Conservation (phyloP, 1,140 invertebrate species). For the Lamellibrachia luymesi region DNA sequence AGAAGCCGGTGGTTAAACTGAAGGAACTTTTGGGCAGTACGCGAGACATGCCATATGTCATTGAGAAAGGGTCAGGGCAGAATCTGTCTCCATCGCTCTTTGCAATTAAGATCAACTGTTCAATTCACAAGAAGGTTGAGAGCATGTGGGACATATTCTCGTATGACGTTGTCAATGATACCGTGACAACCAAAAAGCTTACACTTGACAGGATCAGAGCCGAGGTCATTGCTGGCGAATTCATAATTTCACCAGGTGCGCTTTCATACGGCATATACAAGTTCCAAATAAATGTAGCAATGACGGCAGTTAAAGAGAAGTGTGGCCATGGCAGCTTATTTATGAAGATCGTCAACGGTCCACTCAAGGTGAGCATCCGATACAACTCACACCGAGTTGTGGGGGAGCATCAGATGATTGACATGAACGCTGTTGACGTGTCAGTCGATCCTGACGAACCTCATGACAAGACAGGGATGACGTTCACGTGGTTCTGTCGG, state of each 20-base stretch:
- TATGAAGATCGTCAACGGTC: not conserved
- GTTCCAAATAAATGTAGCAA: not conserved
- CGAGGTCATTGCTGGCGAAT: not conserved
- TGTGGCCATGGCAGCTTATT: not conserved
- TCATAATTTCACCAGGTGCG: not conserved
- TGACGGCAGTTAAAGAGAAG: not conserved
- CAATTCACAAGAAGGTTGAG: not conserved
- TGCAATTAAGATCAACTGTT: not conserved
- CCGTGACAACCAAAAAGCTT: not conserved
- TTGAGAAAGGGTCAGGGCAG: not conserved
- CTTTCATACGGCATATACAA: not conserved
- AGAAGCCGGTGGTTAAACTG: not conserved
- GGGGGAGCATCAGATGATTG: not conserved
- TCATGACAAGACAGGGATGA: not conserved
- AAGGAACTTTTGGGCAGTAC: not conserved
- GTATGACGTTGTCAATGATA: not conserved
- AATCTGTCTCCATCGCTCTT: not conserved
- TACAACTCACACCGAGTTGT: not conserved
- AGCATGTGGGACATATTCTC: not conserved
- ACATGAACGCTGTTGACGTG: not conserved
- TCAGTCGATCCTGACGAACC: not conserved
- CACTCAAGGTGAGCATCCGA: not conserved
- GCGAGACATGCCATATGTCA: not conserved
- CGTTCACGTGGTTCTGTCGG: not conserved
- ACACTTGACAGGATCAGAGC: not conserved